phyloP scores from a whole-genome alignment of 2,113 vertebrate species.

The Coreoperca whiteheadi region DNA sequence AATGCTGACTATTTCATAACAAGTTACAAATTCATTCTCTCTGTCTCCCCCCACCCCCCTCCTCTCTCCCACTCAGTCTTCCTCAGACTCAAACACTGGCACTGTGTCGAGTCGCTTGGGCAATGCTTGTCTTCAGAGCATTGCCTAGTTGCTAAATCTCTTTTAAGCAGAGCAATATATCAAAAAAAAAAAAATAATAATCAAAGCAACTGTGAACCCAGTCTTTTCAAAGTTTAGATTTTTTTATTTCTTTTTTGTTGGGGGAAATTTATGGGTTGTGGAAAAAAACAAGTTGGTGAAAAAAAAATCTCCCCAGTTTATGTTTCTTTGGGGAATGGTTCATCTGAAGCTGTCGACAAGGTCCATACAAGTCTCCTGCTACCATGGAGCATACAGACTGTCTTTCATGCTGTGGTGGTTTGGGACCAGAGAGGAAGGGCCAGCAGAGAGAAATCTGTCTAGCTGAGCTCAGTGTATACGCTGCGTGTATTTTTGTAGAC shows the following conservation, averaged over 20 bases:
- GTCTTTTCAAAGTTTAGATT: constrained; percentile 75
- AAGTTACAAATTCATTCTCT: constrained; percentile 47
- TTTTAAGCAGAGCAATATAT: constrained; percentile 64
- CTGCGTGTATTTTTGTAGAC: constrained; percentile 83
- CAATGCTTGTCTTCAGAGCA: constrained; percentile 56
- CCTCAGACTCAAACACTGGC: constrained; percentile 37
- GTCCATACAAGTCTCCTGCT: constrained; percentile 80
- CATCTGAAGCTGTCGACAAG: constrained; percentile 82
- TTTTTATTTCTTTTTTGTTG: constrained; percentile 53
- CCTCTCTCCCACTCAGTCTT: constrained; percentile 23
- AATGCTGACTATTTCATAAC: constrained; percentile 53
- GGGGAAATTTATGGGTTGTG: constrained; percentile 60
- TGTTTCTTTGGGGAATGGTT: constrained; percentile 78
- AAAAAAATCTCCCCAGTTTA: constrained; percentile 63
- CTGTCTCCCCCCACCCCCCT: background rate
- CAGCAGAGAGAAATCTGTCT: constrained; percentile 72
- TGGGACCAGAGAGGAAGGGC: constrained; percentile 78
- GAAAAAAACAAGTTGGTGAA: constrained; percentile 54
- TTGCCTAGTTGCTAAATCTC: constrained; percentile 70
- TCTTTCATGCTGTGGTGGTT: constrained; percentile 81
- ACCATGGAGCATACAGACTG: constrained; percentile 64
- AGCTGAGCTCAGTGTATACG: constrained; percentile 65
- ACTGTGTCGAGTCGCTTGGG: constrained; percentile 37
- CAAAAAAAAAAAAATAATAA: constrained; percentile 32
- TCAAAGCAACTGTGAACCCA: constrained; percentile 65